phyloP scores from a whole-genome alignment of 2,113 vertebrate genomes.

The Toxostoma redivivum region DNA sequence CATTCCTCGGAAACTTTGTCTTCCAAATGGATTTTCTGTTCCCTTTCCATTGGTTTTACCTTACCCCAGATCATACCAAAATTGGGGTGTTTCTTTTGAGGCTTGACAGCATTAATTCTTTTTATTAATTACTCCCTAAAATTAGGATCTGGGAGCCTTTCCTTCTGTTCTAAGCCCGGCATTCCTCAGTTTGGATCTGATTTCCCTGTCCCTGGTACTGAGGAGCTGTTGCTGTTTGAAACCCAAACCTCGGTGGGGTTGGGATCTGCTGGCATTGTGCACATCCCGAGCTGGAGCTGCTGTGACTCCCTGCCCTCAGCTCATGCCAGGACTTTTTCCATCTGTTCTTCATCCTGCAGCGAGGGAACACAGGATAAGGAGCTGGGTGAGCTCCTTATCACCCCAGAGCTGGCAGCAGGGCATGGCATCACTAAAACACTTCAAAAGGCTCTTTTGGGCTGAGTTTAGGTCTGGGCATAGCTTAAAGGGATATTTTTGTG shows the following conservation, averaged over 20 bases:
- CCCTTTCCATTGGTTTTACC: background rate
- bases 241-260: background rate
- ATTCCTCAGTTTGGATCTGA: rapidly evolving
- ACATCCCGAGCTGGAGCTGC: rapidly evolving
- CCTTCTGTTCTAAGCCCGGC: background rate
- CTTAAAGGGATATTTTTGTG: background rate
- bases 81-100: background rate
- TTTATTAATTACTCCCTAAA: background rate
- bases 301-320: background rate
- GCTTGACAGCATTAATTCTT: background rate
- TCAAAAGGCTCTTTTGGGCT: background rate
- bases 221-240: background rate
- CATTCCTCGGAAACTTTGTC: background rate
- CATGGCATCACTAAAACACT: background rate
- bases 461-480: rapidly evolving
- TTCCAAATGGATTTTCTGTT: background rate
- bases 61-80: background rate
- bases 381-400: background rate
- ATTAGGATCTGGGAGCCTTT: background rate
- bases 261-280: background rate
- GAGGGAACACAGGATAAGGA: background rate
- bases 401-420: background rate
- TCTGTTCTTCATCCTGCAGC: background rate
- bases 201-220: background rate
- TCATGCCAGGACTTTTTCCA: background rate